A percentile compares a stretch with the other conserved stretches of the same genome.
Conservation (phyloP, 2,113 vertebrate species). For the Corynorhinus townsendii region DNA sequence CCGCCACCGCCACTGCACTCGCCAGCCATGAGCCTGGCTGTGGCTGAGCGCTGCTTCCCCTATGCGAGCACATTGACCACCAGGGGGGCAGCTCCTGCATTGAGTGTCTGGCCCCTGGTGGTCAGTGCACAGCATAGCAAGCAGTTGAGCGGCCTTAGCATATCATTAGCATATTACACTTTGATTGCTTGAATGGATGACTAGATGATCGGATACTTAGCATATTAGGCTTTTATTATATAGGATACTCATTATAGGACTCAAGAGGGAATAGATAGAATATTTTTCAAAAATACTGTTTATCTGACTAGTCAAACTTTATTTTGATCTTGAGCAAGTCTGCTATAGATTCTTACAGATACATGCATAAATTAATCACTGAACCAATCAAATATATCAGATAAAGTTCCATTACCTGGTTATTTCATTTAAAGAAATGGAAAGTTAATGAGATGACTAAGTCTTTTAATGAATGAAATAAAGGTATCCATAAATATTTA, state of each 20-base stretch:
- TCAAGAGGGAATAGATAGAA: background rate
- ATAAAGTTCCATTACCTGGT: background rate
- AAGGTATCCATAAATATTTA: background rate
- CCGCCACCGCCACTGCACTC: too few relatives aligned
- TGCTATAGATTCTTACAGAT: background rate
- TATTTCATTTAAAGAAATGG: slow-evolving; percentile 1
- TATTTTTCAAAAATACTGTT: background rate
- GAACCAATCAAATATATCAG: background rate
- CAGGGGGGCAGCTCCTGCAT: too few relatives aligned
- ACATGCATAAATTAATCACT: background rate
- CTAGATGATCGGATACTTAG: too few relatives aligned
- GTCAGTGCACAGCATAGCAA: too few relatives aligned
- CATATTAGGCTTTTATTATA: too few relatives aligned
- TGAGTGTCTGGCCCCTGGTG: too few relatives aligned
- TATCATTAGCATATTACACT: too few relatives aligned
- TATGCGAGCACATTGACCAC: too few relatives aligned
- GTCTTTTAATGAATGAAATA: background rate
- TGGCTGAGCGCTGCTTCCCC: too few relatives aligned
- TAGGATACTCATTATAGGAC: background rate
- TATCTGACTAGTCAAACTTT: background rate
- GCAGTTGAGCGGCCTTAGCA: too few relatives aligned
- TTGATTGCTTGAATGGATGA: too few relatives aligned
- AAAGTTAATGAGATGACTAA: background rate
- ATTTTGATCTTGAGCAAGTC: background rate
- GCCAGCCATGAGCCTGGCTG: too few relatives aligned